Evolutionary conservation across 2,888 invertebrate species (phyloP), one percentile per base, ranked within the genome.

Genomic region (Lamproptera curius): DNA sequence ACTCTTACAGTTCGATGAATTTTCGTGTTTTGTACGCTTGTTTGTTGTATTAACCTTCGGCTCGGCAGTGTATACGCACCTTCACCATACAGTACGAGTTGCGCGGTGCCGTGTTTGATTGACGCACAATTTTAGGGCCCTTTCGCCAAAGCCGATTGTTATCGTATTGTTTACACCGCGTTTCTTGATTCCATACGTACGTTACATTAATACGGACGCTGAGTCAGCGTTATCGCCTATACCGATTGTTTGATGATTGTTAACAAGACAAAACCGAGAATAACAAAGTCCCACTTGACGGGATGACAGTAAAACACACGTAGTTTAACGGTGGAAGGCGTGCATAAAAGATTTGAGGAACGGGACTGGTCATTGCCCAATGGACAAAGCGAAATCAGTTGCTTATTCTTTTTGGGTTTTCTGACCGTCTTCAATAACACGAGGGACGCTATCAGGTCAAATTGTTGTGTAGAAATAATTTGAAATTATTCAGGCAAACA

Each of bases 91-190:
- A 53, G 55, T 46, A 60, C 58, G 52, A 58, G 46, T 56, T 57
- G 59, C 61, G 63, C 57, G 66, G 70, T 67, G 65, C 57, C 57
- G 53, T 54, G 54, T 70, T 72, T 81, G 83, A 82, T 80, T 76
- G 83, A 81, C 73, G 65, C 61, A 67, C 75, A 68, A 70, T 65
- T 73, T 74, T 67, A 53, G 65, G 62, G 62, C 62, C 66, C 65
- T 72, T 76, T 76, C 65, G 57, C 65, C 71, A 70, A 66, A 69
- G 69, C 62, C 51, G 76, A 70, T 76, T 73, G 69, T 74, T 71
- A 76, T 74, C 70, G 59, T 59, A 69, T 70, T 76, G 75, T 76
- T 75, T 73, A 72, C 71, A 65, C 56, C 61, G 59, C 8, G 59
- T 65, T 62, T 65, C 58, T 47, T 61, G 56, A 60, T 62, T 62